Evolutionary conservation across 1,140 invertebrate genomes (phyloP), one percentile per base, ranked within the genome.

Genomic region (Gryon sp.): DNA sequence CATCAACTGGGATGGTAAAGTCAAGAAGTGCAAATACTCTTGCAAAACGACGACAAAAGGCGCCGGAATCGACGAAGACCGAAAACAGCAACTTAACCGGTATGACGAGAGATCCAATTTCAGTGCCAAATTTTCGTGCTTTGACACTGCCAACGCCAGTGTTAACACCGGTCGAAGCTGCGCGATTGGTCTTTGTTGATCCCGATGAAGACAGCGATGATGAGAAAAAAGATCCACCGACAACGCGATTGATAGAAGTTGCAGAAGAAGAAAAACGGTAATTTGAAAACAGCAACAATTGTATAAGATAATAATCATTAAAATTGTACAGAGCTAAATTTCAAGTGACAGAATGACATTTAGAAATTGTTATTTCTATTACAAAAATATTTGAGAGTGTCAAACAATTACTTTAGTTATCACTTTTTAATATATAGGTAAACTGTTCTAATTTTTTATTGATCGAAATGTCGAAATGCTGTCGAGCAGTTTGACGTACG

Each of bases 81-180:
- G 78, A 48, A 73, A 82, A 36, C 65, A 76, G 11, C 80, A 87
- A 19, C 55, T 87, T 57, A 19, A 70, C 50, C 48, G 87, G 90
- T 26, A 91, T 93, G 84, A 90, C 92, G 0, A 87, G 93, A 36
- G 93, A 94, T 78, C 93, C 93, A 0, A 91, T 93, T 34, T 95
- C 93, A 1, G 93, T 95, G 69, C 93, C 94, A 75, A 94, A 94
- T 86, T 94, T 94, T 79, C 91, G 91, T 9, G 89, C 91, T 45
- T 86, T 93, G 55, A 90, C 90, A 0, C 84, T 92, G 9, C 91
- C 92, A n/a, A 92, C 92, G 0, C 91, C 92, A 8, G 91, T 92
- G 5, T 84, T 94, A 26, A 93, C 93, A 0, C 92, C 93, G 1
- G 90, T 93, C 2, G 92, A 94, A 83, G 92, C 92, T 0, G 90